Evolutionary conservation across 2,888 invertebrate genomes (phyloP), one percentile per base, ranked within the genome.

Genomic region (Helicoverpa assulta): DNA sequence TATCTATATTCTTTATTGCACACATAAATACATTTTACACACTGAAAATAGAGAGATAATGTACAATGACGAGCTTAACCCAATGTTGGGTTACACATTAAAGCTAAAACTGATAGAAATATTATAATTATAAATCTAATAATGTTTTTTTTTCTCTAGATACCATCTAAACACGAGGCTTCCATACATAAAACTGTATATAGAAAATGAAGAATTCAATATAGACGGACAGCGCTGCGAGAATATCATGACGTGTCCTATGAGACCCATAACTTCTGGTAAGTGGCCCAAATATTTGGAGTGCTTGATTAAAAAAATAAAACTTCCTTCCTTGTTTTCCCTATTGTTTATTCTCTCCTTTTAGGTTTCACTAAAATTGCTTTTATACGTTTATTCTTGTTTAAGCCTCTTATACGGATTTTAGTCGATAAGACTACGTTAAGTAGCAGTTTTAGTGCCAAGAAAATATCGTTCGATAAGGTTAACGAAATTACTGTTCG

Each of bases 221-320:
- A 98, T 99, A 84, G 99, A 99, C 86, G 99, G 99, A 1, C 98
- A 99, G 88, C 96, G 99, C 66, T 99, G 99, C 90, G 99, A 99
- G 93, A 99, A 99, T 91, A 98, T 99, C 84, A 98, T 99, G 98
- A 98, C 98, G 0, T 99, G 99, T 88, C 99, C 99, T 29, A 98
- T 99, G 97, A 96, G 98, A 80, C 98, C 98, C 12, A 98, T 98
- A 77, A 98, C 98, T 14, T 98, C 98, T 65, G 98, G 97, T 96
- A 88, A 93, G 92, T 81, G 29, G 52, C 19, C 37, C 69, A 73
- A 77, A 60, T 78, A 70, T 78, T 78, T 76, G 58, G 4, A 59
- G 18, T 56, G 55, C 52, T 56, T 72, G 51, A 77, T 72, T 75
- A 71, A 66, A 76, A 62, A 67, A 66, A 71, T 56, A 65, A 50